phyloP scores from a whole-genome alignment of 2,888 invertebrate genomes.

The Griposia aprilina region DNA sequence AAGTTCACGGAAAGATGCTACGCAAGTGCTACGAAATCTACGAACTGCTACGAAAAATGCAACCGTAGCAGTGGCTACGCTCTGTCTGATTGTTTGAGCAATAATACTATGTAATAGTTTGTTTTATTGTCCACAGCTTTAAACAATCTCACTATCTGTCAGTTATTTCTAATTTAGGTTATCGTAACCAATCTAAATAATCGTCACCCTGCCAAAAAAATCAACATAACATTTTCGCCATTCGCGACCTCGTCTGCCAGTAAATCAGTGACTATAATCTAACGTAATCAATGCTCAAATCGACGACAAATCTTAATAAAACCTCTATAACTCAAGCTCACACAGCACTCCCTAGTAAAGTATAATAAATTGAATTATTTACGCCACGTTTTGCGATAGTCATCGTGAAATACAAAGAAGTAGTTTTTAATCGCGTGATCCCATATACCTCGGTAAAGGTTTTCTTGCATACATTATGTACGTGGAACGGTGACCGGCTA shows the following conservation, averaged over 20 bases:
- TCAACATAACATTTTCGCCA: conserved; percentile 18
- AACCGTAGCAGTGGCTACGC: background rate
- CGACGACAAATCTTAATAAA: conserved; percentile 55
- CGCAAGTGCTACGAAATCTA: conserved; percentile 43
- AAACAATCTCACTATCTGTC: background rate
- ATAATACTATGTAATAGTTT: background rate
- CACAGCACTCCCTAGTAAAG: conserved; percentile 46
- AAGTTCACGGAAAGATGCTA: background rate
- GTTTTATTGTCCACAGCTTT: background rate
- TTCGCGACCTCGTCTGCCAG: conserved; percentile 26
- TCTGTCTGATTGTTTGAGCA: background rate
- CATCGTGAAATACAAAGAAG: conserved; percentile 65
- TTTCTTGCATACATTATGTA: conserved; percentile 54
- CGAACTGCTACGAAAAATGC: conserved; percentile 11
- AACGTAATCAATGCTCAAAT: conserved; percentile 41
- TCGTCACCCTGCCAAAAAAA: conserved; percentile 34
- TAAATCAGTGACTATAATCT: conserved; percentile 52
- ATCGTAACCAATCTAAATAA: conserved; percentile 32
- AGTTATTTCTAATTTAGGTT: conserved; percentile 1
- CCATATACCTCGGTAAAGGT: conserved; percentile 38
- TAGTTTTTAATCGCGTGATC: conserved; percentile 68
- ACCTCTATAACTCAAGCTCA: conserved; percentile 55
- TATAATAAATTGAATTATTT: conserved; percentile 67
- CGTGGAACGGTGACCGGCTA: conserved; percentile 55
- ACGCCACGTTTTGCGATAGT: conserved; percentile 65